Base-by-base conservation (phyloP, 64 coral and sea anemone species). In the Dendronephthya gigantea region DNA sequence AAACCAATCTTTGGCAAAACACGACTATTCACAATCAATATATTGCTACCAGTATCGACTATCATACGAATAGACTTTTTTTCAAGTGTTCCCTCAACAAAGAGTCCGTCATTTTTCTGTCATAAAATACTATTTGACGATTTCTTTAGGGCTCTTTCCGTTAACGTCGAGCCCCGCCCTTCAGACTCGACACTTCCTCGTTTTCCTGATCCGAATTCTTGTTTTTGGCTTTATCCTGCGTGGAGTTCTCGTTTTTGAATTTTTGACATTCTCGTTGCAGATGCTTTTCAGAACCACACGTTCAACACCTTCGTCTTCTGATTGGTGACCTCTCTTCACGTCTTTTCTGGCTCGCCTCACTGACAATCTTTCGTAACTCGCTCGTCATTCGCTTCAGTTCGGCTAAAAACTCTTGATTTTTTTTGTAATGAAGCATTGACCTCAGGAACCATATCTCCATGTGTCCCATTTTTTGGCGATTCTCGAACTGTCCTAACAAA, bases 151-250 rank as follows among this genome's bases (percentile, higher is more conserved):
- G 34, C 23, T 51, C 23, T 76, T 36, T 55, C 56, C n/a, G 13
- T 35, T 25, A 35, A 30, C 32, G 50, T 76, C 66, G 82, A 84
- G 38, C 83, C 40, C 43, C 62, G 90, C 81, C 90, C 70, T 49
- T 88, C n/a, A n/a, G n/a, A n/a, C n/a, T n/a, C n/a, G n/a, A n/a
- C n/a, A n/a, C n/a, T n/a, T n/a, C n/a, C n/a, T n/a, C n/a, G n/a
- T n/a, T n/a, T n/a, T n/a, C n/a, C n/a, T n/a, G n/a, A n/a, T n/a
- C n/a, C n/a, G n/a, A n/a, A n/a, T n/a, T n/a, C n/a, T n/a, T n/a
- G n/a, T n/a, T n/a, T n/a, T n/a, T n/a, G n/a, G n/a, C n/a, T n/a
- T n/a, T n/a, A n/a, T n/a, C n/a, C n/a, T n/a, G n/a, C n/a, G n/a
- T n/a, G n/a, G n/a, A n/a, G n/a, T n/a, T n/a, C n/a, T n/a, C n/a